Conservation (phyloP, 2,888 invertebrate genomes). For the Arrhopalites spinosus region DNA sequence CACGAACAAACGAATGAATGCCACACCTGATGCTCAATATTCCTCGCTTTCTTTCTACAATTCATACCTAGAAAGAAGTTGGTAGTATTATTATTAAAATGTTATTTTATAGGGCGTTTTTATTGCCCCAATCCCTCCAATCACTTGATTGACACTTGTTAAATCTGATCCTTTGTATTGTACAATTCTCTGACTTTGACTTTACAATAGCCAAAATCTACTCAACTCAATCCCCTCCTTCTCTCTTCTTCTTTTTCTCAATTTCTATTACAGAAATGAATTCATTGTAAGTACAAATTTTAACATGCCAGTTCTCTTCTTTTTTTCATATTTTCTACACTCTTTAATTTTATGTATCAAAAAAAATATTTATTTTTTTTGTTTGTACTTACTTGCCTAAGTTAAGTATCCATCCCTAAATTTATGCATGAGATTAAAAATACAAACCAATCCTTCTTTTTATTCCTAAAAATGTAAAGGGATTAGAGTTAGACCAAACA, state of each 20-base stretch:
- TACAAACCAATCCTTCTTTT: no score
- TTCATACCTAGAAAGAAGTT: no score
- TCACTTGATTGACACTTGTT: conserved; percentile 46
- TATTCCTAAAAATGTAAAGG: no score
- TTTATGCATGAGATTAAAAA: neutral
- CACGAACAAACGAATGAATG: conserved; percentile 34
- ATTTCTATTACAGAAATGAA: no score
- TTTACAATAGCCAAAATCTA: conserved; percentile 20
- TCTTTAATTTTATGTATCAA: neutral
- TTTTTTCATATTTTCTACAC: neutral
- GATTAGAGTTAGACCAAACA: no score
- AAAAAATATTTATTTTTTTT: neutral
- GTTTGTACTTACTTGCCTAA: no score
- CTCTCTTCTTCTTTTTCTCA: conserved; percentile 10
- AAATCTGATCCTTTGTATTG: conserved; percentile 28
- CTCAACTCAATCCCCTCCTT: neutral
- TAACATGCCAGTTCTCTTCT: no score
- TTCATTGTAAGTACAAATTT: no score
- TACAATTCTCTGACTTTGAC: no score
- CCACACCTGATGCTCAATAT: conserved; percentile 44
- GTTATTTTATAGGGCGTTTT: conserved; percentile 51
- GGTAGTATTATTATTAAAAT: conserved; percentile 17
- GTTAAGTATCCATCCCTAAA: neutral
- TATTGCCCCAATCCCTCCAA: conserved; percentile 42
- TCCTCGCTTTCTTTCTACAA: neutral